Conservation (phyloP, 2,888 invertebrate species). For the Andrena minutula region DNA sequence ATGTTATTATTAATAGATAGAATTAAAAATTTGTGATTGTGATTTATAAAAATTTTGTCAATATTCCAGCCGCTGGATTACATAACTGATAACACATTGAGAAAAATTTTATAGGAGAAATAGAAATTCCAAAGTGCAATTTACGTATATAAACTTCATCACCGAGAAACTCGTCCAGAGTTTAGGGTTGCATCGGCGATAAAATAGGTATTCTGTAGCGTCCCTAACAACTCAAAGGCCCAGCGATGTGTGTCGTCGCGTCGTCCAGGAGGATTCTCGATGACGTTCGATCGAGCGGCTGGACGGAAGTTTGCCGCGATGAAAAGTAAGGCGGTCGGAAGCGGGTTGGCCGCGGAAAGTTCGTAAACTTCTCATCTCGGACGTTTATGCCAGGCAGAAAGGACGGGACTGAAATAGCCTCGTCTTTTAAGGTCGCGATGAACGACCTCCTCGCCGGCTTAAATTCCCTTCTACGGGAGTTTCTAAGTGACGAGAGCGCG, state of each 20-base stretch:
- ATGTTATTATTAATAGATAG: too few relatives aligned
- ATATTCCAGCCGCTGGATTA: too few relatives aligned
- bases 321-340: slow-evolving; percentile 26
- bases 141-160: too few relatives aligned
- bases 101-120: too few relatives aligned
- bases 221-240: background rate
- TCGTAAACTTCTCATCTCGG: slow-evolving; percentile 62
- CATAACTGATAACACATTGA: too few relatives aligned
- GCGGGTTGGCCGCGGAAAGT: slow-evolving; percentile 40
- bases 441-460: slow-evolving; percentile 57
- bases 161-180: too few relatives aligned
- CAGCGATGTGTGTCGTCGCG: background rate
- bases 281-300: slow-evolving; percentile 21
- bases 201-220: too few relatives aligned
- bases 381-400: slow-evolving; percentile 54
- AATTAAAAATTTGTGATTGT: too few relatives aligned
- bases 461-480: slow-evolving; percentile 65
- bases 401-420: slow-evolving; percentile 62
- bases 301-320: slow-evolving; percentile 14
- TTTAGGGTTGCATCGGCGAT: too few relatives aligned
- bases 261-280: slow-evolving; percentile 2
- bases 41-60: too few relatives aligned
- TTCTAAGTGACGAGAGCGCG: slow-evolving; percentile 40
- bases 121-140: too few relatives aligned
- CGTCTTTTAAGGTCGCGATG: slow-evolving; percentile 66